These are phyloP conservation scores for Leptoteleia sp. DNA, from an alignment of 1,140 invertebrate species.

Conservation along the genomic window DNA sequence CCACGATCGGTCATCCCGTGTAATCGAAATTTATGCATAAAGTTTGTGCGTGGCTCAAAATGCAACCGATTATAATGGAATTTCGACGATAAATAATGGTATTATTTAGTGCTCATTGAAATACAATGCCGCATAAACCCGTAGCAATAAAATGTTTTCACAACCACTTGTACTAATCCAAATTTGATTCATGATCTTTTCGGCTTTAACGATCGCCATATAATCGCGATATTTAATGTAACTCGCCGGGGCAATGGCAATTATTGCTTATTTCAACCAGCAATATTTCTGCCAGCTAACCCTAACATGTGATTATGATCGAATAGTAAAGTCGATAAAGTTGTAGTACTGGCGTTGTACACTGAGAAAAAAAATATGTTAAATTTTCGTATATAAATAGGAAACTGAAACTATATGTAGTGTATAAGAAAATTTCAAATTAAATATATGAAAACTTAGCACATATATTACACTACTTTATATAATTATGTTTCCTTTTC, in stretches of 20 bases:
- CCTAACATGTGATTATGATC: slow-evolving; percentile 12
- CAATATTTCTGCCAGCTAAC: slow-evolving; percentile 10
- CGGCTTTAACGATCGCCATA: slow-evolving; percentile 31
- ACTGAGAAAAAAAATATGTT: no score
- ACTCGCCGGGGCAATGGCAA: slow-evolving; percentile 6
- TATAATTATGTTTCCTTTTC: no score
- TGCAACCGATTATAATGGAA: slow-evolving; percentile 16
- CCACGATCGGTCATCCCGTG: not conserved
- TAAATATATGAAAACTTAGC: no score
- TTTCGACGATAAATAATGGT: slow-evolving; percentile 31
- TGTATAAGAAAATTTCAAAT: no score
- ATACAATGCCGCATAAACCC: slow-evolving; percentile 33
- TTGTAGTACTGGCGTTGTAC: no score
- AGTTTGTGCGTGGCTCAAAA: slow-evolving; percentile 1
- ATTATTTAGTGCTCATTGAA: slow-evolving; percentile 34
- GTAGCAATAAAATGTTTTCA: slow-evolving; percentile 43
- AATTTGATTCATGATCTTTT: slow-evolving; percentile 54
- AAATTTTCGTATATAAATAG: no score
- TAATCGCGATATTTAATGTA: slow-evolving; percentile 46
- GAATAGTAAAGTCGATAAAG: slow-evolving; percentile 10
- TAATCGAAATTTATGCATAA: slow-evolving; percentile 17
- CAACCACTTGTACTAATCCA: slow-evolving; percentile 46
- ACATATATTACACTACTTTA: no score
- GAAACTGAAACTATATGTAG: no score
- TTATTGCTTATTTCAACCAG: slow-evolving; percentile 31